Conservation (phyloP, 2,888 invertebrate genomes). For the Habroteleia sp. region DNA sequence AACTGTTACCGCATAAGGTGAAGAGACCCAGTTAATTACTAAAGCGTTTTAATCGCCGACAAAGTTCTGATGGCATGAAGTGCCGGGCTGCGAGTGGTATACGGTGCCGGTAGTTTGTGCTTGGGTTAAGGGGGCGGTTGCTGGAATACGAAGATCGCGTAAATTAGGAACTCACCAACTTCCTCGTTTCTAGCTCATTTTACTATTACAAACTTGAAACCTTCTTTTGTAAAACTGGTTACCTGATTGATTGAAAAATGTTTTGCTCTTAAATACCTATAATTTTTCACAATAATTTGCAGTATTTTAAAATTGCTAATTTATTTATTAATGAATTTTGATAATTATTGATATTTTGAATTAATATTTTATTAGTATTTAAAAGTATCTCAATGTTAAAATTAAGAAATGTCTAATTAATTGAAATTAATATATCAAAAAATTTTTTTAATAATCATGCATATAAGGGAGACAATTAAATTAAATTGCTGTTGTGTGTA, state of each 20-base stretch:
- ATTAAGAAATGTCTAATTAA: too few species aligned
- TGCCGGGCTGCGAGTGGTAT: conserved; percentile 68
- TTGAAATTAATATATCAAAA: too few species aligned
- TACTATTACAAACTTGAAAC: conserved; percentile 14
- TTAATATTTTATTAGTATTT: too few species aligned
- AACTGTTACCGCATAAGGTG: conserved; percentile 79
- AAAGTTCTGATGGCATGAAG: conserved; percentile 77
- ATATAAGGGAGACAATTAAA: too few species aligned
- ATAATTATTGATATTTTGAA: too few species aligned
- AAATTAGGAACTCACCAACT: conserved; percentile 78
- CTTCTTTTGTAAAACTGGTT: background rate
- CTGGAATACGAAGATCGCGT: conserved; percentile 74
- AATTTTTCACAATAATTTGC: too few species aligned
- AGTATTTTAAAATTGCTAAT: too few species aligned
- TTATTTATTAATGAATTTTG: too few species aligned
- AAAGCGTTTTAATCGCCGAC: conserved; percentile 81
- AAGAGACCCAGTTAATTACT: conserved; percentile 81
- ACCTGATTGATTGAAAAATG: background rate
- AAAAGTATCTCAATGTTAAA: too few species aligned
- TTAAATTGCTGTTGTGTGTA: too few species aligned
- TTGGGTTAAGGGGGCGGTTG: conserved; percentile 68
- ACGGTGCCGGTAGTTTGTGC: conserved; percentile 56
- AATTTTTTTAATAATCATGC: too few species aligned
- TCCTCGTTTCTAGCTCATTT: conserved; percentile 61
- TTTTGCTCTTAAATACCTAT: too few species aligned